phyloP scores from a whole-genome alignment of 2,113 vertebrate genomes.

The Tenrec ecaudatus region DNA sequence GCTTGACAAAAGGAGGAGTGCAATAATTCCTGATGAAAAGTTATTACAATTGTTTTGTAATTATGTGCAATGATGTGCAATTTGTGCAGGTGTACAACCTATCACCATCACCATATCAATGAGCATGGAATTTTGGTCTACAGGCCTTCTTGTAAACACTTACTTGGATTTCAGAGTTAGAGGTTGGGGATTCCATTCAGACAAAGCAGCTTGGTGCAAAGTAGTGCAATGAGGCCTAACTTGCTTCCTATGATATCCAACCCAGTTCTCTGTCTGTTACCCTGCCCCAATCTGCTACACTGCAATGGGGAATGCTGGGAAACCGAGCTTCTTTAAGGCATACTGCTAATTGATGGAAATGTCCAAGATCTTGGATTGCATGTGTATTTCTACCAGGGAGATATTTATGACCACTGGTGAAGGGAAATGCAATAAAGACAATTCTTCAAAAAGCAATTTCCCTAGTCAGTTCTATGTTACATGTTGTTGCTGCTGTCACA shows the following conservation, averaged over 20 bases:
- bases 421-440: constrained; percentile 47
- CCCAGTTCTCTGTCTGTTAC: background rate
- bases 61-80: too few species aligned
- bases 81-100: background rate
- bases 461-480: constrained; percentile 26
- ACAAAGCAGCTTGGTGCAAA: background rate
- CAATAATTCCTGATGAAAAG: background rate
- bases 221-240: background rate
- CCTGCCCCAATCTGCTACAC: background rate
- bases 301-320: background rate
- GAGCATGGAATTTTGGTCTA: background rate
- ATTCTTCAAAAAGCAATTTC: constrained; percentile 71
- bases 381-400: constrained; percentile 23
- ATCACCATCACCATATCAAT: background rate
- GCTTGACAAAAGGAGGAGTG: background rate
- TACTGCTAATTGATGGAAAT: constrained; percentile 39
- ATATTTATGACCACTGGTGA: constrained; percentile 11
- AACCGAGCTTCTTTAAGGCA: background rate
- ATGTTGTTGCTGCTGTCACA: background rate
- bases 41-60: too few species aligned
- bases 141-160: background rate
- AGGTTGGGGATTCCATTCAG: background rate
- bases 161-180: constrained; percentile 14
- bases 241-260: background rate
- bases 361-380: background rate